A percentile compares a stretch with the other conserved stretches of the same genome.
Conservation (phyloP, 2,113 vertebrate species). For the Pseudonaja textilis region DNA sequence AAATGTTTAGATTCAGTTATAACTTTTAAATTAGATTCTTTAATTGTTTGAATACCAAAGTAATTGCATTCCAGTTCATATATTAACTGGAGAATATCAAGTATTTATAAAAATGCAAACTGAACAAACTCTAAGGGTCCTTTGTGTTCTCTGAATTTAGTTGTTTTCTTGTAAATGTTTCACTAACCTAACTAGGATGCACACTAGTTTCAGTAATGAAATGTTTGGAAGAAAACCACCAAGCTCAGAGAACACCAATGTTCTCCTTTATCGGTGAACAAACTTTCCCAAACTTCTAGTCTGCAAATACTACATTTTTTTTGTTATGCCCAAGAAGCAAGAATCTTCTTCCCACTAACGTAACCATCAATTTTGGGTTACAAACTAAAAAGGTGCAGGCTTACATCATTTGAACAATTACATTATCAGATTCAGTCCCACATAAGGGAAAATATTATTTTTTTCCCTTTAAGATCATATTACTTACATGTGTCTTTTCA, state of each 20-base stretch:
- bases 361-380: background rate
- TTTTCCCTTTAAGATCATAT: background rate
- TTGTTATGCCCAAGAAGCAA: background rate
- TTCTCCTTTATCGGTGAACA: background rate
- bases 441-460: background rate
- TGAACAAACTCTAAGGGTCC: background rate
- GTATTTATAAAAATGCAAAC: background rate
- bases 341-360: background rate
- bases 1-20: background rate
- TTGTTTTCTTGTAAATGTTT: background rate
- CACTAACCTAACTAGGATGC: background rate
- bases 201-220: background rate
- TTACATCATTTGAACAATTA: background rate
- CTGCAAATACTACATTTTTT: background rate
- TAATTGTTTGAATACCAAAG: background rate
- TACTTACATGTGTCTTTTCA: slow-evolving; percentile 85
- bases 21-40: background rate
- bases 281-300: background rate
- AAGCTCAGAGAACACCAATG: background rate
- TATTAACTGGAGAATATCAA: background rate
- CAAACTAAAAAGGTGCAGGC: background rate
- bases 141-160: background rate
- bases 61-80: background rate
- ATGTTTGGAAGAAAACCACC: background rate
- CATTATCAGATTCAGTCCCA: background rate